Percentiles rank a stretch among this genome's conserved stretches.
These are phyloP conservation scores for Akabosia matsudoensis DNA, from an alignment of 1,140 invertebrate genomes.

Conservation along the genomic window DNA sequence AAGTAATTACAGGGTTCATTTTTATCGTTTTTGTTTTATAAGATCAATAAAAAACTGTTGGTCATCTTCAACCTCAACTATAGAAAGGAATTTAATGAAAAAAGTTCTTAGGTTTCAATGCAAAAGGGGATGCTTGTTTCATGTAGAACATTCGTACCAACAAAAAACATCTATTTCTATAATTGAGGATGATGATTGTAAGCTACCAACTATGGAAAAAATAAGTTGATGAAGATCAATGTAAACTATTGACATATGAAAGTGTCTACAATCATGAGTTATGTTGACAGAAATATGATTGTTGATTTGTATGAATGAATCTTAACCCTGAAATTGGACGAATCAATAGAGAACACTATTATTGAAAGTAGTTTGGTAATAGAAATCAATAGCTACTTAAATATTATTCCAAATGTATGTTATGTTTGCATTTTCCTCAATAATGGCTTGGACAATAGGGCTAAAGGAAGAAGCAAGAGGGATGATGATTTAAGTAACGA, in stretches of 20 bases:
- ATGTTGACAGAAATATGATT: too few relatives aligned
- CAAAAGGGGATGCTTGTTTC: background rate
- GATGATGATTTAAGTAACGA: background rate
- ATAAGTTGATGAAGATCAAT: too few relatives aligned
- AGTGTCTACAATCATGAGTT: too few relatives aligned
- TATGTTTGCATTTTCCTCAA: too few relatives aligned
- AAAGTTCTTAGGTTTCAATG: background rate
- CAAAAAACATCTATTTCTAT: background rate
- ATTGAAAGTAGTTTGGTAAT: background rate
- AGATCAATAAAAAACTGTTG: background rate
- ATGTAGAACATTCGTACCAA: background rate
- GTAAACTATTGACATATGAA: too few relatives aligned
- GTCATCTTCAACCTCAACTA: background rate
- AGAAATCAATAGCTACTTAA: background rate
- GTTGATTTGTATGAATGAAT: too few relatives aligned
- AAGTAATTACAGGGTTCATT: background rate
- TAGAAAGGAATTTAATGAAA: background rate
- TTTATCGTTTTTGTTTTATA: background rate
- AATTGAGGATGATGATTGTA: too few relatives aligned
- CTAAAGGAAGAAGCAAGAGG: background rate
- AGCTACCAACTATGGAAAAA: too few relatives aligned
- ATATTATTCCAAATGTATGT: too few relatives aligned
- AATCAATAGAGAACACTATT: background rate
- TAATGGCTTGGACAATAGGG: too few relatives aligned
- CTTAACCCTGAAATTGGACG: background rate